phyloP scores from a whole-genome alignment of 2,888 invertebrate genomes.

The Cephus rjabovi region DNA sequence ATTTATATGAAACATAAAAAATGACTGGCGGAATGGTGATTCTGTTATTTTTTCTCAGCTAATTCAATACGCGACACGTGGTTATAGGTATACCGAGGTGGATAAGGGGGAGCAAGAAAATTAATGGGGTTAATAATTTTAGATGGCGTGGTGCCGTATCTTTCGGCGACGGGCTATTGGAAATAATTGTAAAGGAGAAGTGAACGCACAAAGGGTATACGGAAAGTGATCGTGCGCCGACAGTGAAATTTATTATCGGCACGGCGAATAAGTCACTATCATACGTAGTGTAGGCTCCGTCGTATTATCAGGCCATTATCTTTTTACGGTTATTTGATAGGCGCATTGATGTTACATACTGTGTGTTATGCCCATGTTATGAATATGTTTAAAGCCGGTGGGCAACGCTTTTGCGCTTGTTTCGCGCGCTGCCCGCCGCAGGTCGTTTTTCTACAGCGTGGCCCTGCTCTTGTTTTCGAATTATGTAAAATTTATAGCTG shows the following conservation, averaged over 20 bases:
- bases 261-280: not conserved
- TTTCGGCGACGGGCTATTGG: not conserved
- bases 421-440: slow-evolving; percentile 5
- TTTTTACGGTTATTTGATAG: slow-evolving; percentile 8
- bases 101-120: not conserved
- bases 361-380: slow-evolving; percentile 3
- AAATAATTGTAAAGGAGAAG: not conserved
- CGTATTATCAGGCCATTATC: slow-evolving; percentile 11
- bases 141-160: not conserved
- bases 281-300: not conserved
- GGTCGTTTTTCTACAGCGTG: slow-evolving; percentile 10
- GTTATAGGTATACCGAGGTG: not conserved
- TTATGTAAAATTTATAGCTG: slow-evolving; percentile 26
- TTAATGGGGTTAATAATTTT: not conserved
- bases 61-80: not conserved
- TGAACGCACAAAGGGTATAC: not conserved
- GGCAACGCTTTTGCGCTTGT: slow-evolving; percentile 4
- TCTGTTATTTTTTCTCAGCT: not conserved
- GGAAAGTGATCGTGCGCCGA: not conserved
- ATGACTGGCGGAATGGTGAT: not conserved
- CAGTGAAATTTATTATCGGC: not conserved
- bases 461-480: slow-evolving; percentile 11
- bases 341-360: slow-evolving; percentile 2
- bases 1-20: not conserved
- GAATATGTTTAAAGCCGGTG: slow-evolving; percentile 3